Conservation (phyloP, 2,888 invertebrate species). For the Ornithoptera alexandrae region DNA sequence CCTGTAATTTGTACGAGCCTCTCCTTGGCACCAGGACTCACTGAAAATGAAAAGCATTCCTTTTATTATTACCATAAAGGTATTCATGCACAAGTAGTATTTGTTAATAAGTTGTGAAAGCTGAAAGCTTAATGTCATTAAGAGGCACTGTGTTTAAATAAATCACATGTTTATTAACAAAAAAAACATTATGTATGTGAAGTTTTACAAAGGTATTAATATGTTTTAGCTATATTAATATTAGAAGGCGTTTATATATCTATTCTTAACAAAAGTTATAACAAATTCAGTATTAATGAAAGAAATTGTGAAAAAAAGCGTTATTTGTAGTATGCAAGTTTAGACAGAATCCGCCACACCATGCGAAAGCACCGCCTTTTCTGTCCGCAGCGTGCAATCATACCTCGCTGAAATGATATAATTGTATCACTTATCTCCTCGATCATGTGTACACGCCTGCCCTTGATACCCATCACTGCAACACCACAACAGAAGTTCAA, state of each 20-base stretch:
- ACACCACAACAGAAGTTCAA: slow-evolving; percentile 66
- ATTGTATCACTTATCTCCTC: slow-evolving; percentile 99
- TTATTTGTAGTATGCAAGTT: slow-evolving; percentile 37
- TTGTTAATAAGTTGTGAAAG: slow-evolving; percentile 46
- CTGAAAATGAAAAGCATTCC: slow-evolving; percentile 77
- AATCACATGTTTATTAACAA: slow-evolving; percentile 5
- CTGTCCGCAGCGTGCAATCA: slow-evolving; percentile 68
- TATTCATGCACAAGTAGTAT: slow-evolving; percentile 11
- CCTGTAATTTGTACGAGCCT: slow-evolving; percentile 97
- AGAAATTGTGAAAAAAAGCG: slow-evolving; percentile 29
- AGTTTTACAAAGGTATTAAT: no score
- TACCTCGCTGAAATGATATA: slow-evolving; percentile 99
- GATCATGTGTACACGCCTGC: slow-evolving; percentile 98
- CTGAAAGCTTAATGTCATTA: slow-evolving; percentile 58
- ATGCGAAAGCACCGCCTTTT: slow-evolving; percentile 59
- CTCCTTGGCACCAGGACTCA: slow-evolving; percentile 96
- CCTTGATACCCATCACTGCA: slow-evolving; percentile 99
- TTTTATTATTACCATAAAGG: slow-evolving; percentile 2
- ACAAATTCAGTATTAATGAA: no score
- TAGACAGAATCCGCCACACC: slow-evolving; percentile 62
- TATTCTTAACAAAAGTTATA: no score
- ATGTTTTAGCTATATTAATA: no score
- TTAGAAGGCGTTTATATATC: no score
- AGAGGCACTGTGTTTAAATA: slow-evolving; percentile 38
- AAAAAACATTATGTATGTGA: background rate